phyloP scores from a whole-genome alignment of 2,888 invertebrate genomes.

The Sminthurides aquaticus region DNA sequence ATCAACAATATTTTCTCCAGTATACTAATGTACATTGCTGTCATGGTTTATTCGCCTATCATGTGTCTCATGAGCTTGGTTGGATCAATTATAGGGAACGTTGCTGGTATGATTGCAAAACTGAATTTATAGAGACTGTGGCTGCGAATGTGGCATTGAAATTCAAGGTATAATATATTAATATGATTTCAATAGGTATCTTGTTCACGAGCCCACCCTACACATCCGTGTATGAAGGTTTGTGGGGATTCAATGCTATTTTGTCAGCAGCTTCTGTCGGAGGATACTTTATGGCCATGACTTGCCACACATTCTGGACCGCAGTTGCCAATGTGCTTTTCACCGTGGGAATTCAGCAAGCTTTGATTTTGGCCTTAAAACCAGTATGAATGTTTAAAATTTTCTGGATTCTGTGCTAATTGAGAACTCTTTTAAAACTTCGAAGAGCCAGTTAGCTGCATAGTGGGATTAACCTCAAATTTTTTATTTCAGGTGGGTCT shows the following conservation, averaged over 20 bases:
- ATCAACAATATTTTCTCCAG: constrained; percentile 47
- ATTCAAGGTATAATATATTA: background rate
- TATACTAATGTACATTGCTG: constrained; percentile 47
- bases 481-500: constrained; percentile 36
- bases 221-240: constrained; percentile 46
- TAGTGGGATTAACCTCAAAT: background rate
- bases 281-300: constrained; percentile 48
- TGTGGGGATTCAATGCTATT: constrained; percentile 50
- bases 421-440: too few species aligned
- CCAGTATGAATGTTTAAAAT: constrained; percentile 42
- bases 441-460: background rate
- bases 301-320: constrained; percentile 45
- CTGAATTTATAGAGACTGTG: background rate
- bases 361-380: constrained; percentile 44
- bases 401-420: too few species aligned
- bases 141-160: background rate
- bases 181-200: constrained; percentile 23
- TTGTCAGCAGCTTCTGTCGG: constrained; percentile 47
- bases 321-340: constrained; percentile 46
- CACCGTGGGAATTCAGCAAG: constrained; percentile 47
- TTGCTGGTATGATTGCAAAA: constrained; percentile 47
- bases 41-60: constrained; percentile 49
- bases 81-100: constrained; percentile 47
- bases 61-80: constrained; percentile 47
- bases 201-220: constrained; percentile 33